Conservation (phyloP, 2,797 vertebrate species). For the Phoebastria nigripes region DNA sequence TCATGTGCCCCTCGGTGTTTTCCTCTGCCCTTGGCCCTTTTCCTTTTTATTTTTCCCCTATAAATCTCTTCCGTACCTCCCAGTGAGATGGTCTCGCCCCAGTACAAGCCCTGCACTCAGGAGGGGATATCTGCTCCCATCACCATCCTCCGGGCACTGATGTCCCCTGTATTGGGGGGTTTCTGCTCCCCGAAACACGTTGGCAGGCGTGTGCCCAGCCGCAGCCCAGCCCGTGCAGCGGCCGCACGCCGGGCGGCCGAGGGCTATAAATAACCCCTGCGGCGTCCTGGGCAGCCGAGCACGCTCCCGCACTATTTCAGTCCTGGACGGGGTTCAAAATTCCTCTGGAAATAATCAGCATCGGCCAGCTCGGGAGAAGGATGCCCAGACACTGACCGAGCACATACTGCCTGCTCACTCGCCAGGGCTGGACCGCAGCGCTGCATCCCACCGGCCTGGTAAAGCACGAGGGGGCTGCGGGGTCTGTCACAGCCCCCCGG, state of each 20-base stretch:
- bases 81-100: background rate
- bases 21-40: background rate
- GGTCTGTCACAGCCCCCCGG: background rate
- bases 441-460: rapidly evolving
- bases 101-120: rapidly evolving
- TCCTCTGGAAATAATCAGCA: slow-evolving; percentile 18
- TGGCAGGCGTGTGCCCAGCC: background rate
- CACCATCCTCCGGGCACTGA: rapidly evolving
- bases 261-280: background rate
- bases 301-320: background rate
- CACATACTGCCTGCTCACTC: rapidly evolving
- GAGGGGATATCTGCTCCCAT: background rate
- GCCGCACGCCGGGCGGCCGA: rapidly evolving
- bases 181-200: background rate
- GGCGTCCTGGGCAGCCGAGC: background rate
- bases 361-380: background rate
- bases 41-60: background rate
- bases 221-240: background rate
- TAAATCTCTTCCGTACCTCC: too few species aligned
- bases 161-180: rapidly evolving
- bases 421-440: rapidly evolving
- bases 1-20: background rate
- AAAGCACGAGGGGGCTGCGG: rapidly evolving
- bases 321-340: background rate
- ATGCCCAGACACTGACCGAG: background rate